A percentile compares a stretch with the other conserved stretches of the same genome.
Evolutionary conservation across 2,797 vertebrate genomes (phyloP).

Genomic region (Cossypha heuglini): DNA sequence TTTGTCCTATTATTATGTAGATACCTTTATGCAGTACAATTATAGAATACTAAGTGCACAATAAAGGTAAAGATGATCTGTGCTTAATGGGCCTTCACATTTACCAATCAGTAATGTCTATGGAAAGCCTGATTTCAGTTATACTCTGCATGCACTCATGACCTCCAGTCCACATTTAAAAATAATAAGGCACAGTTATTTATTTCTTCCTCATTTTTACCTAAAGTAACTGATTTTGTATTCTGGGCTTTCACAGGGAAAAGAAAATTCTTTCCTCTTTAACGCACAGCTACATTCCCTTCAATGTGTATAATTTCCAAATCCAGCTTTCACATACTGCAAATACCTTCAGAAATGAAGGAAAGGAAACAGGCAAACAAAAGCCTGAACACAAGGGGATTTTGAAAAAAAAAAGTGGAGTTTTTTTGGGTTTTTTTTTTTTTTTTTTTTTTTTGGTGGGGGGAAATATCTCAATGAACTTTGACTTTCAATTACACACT

Average conservation of each 20-base stretch:
- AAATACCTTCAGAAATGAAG: neutral
- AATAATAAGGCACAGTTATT: neutral
- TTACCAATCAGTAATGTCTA: neutral
- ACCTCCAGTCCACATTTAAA: neutral
- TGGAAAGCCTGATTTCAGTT: neutral
- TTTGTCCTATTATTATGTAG: neutral
- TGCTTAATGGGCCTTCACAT: neutral
- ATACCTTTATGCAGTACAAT: neutral
- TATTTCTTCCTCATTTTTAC: neutral
- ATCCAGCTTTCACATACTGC: neutral
- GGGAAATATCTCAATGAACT: neutral
- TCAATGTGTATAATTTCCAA: neutral
- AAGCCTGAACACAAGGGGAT: neutral
- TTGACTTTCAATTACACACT: too few relatives aligned
- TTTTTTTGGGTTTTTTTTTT: neutral
- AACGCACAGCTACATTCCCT: neutral
- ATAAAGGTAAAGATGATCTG: conserved; percentile 1
- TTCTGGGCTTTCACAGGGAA: neutral
- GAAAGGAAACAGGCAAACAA: neutral
- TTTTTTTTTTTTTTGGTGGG: accelerated
- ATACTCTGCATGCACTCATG: neutral
- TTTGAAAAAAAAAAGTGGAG: neutral
- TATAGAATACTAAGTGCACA: neutral
- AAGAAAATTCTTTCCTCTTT: neutral
- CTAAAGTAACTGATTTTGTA: neutral